phyloP scores from a whole-genome alignment of 2,113 vertebrate species.

The Sylvietta virens region DNA sequence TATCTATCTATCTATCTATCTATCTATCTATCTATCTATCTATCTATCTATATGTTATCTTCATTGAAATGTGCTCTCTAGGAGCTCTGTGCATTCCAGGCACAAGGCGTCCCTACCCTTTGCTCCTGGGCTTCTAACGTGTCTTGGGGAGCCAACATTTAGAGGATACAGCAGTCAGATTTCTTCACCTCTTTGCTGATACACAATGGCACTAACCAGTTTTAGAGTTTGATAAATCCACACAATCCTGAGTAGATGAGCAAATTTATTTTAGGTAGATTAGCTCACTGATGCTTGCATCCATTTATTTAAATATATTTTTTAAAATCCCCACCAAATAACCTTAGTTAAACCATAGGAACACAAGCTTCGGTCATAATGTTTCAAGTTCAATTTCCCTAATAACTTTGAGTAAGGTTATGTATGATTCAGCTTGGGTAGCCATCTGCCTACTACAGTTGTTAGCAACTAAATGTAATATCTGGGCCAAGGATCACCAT shows the following conservation, averaged over 20 bases:
- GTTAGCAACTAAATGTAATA: not conserved
- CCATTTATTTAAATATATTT: not conserved
- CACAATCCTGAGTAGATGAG: not conserved
- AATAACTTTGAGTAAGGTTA: not conserved
- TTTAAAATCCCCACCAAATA: not conserved
- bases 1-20: not conserved
- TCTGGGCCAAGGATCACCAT: not conserved
- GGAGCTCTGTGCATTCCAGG: not conserved
- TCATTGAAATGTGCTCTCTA: not conserved
- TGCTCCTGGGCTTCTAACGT: not conserved
- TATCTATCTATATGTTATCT: not conserved
- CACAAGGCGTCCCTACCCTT: not conserved
- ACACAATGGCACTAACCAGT: not conserved
- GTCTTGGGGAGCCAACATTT: not conserved
- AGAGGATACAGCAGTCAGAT: not conserved
- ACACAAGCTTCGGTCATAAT: not conserved
- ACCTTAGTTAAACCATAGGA: not conserved
- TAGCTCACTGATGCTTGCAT: not conserved
- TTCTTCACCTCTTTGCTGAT: not conserved
- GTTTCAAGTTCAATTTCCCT: not conserved
- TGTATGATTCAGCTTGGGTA: not conserved
- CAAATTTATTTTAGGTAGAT: not conserved
- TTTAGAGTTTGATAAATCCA: not conserved
- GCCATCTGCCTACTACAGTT: not conserved
- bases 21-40: not conserved